A percentile compares a stretch with the other conserved stretches of the same genome.
phyloP scores from a whole-genome alignment of 2,113 vertebrate genomes.

The Cyanoderma ruficeps region DNA sequence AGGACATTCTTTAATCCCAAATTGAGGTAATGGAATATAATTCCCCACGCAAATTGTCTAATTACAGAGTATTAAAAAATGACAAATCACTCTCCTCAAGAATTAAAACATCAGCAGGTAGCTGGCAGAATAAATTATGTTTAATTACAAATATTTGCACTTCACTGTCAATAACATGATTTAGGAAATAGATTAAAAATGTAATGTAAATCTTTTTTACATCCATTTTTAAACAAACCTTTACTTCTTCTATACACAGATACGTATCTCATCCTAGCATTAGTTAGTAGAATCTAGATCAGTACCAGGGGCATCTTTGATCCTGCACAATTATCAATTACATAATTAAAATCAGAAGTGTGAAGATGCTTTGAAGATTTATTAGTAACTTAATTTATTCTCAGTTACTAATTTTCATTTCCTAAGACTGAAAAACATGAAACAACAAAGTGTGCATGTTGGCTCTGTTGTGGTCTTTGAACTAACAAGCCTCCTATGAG shows the following conservation, averaged over 20 bases:
- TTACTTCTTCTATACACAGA: background rate
- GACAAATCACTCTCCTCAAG: background rate
- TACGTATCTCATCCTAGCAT: background rate
- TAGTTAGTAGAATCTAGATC: conserved; percentile 9
- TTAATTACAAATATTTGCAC: background rate
- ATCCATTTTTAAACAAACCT: background rate
- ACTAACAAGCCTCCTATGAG: background rate
- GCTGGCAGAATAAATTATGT: background rate
- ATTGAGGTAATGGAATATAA: background rate
- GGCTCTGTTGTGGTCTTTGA: background rate
- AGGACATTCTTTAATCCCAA: background rate
- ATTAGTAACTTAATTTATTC: conserved; percentile 31
- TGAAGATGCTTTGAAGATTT: background rate
- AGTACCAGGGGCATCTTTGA: background rate
- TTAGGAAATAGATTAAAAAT: background rate
- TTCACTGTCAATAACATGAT: background rate
- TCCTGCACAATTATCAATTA: conserved; percentile 25
- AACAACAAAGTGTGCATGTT: background rate
- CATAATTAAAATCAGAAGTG: conserved; percentile 5
- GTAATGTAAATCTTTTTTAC: background rate
- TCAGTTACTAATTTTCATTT: background rate
- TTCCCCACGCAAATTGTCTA: background rate
- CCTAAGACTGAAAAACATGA: conserved; percentile 5
- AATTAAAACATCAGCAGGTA: background rate
- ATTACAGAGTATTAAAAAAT: background rate